These are phyloP conservation scores for Oegoconia quadripuncta DNA, from an alignment of 2,888 invertebrate genomes.

Conservation along the genomic window DNA sequence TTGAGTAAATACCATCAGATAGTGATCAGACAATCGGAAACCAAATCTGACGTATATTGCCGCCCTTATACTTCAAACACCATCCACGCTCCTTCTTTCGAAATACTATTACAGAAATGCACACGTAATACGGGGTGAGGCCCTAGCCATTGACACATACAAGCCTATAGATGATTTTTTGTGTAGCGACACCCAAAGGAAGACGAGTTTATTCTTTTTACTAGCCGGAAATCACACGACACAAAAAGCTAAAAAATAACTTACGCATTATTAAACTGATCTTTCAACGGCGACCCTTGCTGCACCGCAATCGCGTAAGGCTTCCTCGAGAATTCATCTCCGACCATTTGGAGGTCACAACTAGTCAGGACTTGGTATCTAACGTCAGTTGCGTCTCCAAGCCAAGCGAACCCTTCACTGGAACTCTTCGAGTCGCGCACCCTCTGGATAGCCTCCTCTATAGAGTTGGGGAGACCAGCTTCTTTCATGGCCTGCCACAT, in stretches of 20 bases:
- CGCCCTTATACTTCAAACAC: too few species aligned
- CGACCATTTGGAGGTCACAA: conserved; percentile 94
- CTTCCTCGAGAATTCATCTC: conserved; percentile 97
- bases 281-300: conserved; percentile 95
- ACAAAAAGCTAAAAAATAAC: conserved; percentile 50
- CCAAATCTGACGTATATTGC: too few species aligned
- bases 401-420: conserved; percentile 93
- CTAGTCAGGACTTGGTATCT: conserved; percentile 85
- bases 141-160: too few species aligned
- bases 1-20: too few species aligned
- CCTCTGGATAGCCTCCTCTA: conserved; percentile 87
- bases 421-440: conserved; percentile 82
- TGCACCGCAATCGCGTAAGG: conserved; percentile 98
- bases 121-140: too few species aligned
- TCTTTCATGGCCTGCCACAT: conserved; percentile 98
- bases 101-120: too few species aligned
- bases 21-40: too few species aligned
- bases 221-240: too few species aligned
- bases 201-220: too few species aligned
- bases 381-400: conserved; percentile 97
- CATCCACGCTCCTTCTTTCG: too few species aligned
- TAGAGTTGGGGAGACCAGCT: conserved; percentile 87
- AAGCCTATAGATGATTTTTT: too few species aligned
- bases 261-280: conserved; percentile 97
- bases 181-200: too few species aligned